phyloP scores from a whole-genome alignment of 2,797 vertebrate species.

The Crocidura indochinensis region DNA sequence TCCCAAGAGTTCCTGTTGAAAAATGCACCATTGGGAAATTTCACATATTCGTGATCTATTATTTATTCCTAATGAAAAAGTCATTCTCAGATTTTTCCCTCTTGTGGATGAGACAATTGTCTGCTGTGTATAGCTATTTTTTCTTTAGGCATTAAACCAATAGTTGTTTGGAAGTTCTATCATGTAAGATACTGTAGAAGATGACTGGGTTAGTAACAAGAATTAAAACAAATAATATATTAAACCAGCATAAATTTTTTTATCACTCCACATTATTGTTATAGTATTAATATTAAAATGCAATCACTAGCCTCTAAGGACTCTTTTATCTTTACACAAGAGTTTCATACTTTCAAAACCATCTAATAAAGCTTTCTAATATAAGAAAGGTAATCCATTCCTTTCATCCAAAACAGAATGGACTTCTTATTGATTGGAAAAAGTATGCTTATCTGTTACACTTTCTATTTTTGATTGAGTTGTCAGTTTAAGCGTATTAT shows the following conservation, averaged over 20 bases:
- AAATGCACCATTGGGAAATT: constrained; percentile 48
- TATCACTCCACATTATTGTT: background rate
- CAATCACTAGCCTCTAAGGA: background rate
- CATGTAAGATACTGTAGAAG: background rate
- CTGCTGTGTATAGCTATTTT: background rate
- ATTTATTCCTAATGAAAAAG: background rate
- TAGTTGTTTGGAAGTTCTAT: constrained; percentile 19
- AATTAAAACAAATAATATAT: background rate
- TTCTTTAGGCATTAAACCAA: constrained; percentile 27
- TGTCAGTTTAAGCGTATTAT: too few relatives aligned
- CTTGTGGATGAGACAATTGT: background rate
- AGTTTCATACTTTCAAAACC: background rate
- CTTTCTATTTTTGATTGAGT: too few relatives aligned
- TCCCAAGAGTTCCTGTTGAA: constrained; percentile 20
- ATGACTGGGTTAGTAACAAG: background rate
- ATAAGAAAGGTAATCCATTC: too few relatives aligned
- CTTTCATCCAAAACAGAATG: too few relatives aligned
- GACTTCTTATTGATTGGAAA: too few relatives aligned
- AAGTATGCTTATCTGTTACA: too few relatives aligned
- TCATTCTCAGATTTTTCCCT: background rate
- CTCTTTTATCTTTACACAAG: background rate
- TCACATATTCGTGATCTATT: background rate
- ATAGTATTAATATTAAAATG: background rate
- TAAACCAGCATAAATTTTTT: background rate
- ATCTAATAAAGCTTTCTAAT: background rate